phyloP scores from a whole-genome alignment of 1,140 invertebrate genomes.

The Conopomorpha cramerella region DNA sequence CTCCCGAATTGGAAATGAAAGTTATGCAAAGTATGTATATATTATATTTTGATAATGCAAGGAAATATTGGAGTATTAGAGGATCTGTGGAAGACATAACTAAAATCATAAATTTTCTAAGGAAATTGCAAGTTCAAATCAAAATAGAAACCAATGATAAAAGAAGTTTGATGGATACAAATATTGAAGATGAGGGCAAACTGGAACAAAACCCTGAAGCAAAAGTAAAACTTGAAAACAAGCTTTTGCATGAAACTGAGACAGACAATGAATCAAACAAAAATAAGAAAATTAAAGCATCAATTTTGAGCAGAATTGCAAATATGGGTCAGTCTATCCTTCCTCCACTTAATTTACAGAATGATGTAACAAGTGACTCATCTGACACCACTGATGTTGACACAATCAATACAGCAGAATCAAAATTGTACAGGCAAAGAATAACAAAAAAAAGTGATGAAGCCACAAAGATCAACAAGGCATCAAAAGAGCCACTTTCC shows the following conservation, averaged over 20 bases:
- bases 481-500: too few species aligned
- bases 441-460: too few species aligned
- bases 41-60: conserved; percentile 33
- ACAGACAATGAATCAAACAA: conserved; percentile 37
- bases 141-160: too few species aligned
- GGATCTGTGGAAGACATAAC: conserved; percentile 22
- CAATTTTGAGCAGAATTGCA: conserved; percentile 43
- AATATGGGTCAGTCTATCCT: conserved; percentile 43
- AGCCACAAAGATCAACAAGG: too few species aligned
- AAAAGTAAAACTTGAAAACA: too few species aligned
- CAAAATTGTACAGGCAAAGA: too few species aligned
- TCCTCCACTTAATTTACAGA: conserved; percentile 15
- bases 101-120: conserved; percentile 22
- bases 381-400: conserved; percentile 23
- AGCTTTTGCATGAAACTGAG: too few species aligned
- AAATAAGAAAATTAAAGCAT: conserved; percentile 33
- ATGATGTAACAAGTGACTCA: conserved; percentile 24
- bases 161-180: too few species aligned
- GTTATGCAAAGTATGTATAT: conserved; percentile 26
- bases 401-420: too few species aligned
- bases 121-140: too few species aligned
- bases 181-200: too few species aligned
- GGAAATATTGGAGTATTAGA: conserved; percentile 39
- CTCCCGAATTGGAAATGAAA: conserved; percentile 18
- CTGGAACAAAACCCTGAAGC: too few species aligned